A percentile compares a stretch with the other conserved stretches of the same genome.
These are phyloP conservation scores for Halcyon badia DNA, from an alignment of 2,797 vertebrate species.

Conservation along the genomic window DNA sequence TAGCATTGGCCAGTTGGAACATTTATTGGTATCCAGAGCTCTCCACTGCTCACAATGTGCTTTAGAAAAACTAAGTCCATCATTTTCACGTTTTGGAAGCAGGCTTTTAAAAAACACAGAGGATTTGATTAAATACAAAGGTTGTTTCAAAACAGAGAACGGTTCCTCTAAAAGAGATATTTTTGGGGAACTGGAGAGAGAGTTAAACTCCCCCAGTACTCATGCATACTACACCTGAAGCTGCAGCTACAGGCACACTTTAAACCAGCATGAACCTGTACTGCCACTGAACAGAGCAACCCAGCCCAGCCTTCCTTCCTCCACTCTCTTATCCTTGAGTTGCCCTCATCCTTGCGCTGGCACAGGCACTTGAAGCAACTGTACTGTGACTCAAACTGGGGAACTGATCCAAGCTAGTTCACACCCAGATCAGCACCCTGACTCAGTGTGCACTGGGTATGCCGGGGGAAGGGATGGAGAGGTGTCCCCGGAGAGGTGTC, in stretches of 20 bases:
- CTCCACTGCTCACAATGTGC: not conserved
- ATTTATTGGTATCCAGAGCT: constrained; percentile 14
- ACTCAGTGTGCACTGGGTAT: not conserved
- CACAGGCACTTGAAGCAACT: not conserved
- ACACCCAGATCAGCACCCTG: not conserved
- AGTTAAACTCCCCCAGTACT: not conserved
- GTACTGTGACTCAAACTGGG: not conserved
- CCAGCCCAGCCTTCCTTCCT: not conserved
- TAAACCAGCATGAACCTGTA: not conserved
- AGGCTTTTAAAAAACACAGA: not conserved
- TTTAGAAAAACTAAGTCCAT: not conserved
- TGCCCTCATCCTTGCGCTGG: not conserved
- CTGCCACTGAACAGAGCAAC: not conserved
- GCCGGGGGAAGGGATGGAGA: not conserved
- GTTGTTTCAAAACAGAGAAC: not conserved
- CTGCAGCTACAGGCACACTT: not conserved
- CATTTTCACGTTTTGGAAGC: not conserved
- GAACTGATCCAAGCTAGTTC: constrained; percentile 28
- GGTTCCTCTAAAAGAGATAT: not conserved
- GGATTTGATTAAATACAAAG: not conserved
- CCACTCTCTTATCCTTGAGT: not conserved
- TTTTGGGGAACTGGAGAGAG: not conserved
- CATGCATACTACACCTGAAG: not conserved
- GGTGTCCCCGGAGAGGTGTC: not conserved
- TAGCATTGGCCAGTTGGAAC: constrained; percentile 37